Conservation (phyloP, 2,888 invertebrate species). For the Callyntrura sp. region DNA sequence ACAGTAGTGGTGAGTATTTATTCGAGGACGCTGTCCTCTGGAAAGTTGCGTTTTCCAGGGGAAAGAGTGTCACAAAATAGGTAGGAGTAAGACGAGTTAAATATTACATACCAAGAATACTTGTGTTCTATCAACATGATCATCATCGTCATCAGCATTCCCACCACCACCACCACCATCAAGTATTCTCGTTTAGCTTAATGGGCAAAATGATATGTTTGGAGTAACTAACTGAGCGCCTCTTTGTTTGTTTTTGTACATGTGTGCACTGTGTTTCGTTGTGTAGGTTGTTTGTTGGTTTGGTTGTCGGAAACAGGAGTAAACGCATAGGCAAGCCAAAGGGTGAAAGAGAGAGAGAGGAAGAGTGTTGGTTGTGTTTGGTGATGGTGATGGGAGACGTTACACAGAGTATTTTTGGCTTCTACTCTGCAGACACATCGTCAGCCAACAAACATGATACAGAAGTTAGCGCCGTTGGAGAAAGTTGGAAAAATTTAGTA, state of each 20-base stretch:
- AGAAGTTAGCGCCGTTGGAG: conserved; percentile 22
- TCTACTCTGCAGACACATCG: conserved; percentile 41
- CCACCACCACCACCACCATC: neutral
- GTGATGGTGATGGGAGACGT: neutral
- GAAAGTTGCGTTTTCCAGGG: neutral
- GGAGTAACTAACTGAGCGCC: neutral
- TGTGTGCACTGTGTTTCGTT: neutral
- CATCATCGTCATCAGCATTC: neutral
- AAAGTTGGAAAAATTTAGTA: conserved; percentile 46
- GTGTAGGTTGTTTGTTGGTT: neutral
- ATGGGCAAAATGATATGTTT: conserved; percentile 36
- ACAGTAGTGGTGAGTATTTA: no score
- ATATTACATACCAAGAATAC: conserved; percentile 13
- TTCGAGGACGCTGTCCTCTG: neutral
- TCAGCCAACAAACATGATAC: conserved; percentile 56
- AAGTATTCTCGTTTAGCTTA: conserved; percentile 27
- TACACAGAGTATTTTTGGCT: conserved; percentile 40
- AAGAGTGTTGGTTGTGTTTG: conserved; percentile 41
- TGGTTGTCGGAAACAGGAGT: conserved; percentile 76
- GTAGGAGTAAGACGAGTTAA: neutral
- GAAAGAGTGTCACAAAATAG: neutral
- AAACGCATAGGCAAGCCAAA: conserved; percentile 70
- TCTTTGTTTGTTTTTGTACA: neutral
- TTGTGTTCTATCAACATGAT: neutral
- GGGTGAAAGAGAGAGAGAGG: neutral